These are phyloP conservation scores for Diuraphis noxia DNA, from an alignment of 1,140 invertebrate genomes.

Conservation along the genomic window DNA sequence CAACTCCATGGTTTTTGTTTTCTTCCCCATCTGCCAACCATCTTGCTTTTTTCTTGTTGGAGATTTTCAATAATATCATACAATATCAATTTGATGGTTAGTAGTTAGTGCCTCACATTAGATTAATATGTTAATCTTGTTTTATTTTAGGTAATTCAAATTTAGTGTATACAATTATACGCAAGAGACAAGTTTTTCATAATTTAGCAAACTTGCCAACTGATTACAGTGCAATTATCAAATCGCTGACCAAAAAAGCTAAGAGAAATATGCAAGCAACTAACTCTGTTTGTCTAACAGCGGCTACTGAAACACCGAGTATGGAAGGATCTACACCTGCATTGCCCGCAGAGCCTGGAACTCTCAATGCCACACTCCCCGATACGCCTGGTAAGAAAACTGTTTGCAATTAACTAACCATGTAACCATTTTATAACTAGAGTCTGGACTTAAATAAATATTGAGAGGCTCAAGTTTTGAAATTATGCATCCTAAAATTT, in stretches of 20 bases:
- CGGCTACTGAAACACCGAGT: slow-evolving; percentile 59
- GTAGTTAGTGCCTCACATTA: slow-evolving; percentile 61
- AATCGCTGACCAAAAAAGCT: slow-evolving; percentile 75
- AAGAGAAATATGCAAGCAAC: slow-evolving; percentile 62
- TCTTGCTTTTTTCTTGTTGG: slow-evolving; percentile 95
- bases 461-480: neutral
- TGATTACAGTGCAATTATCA: slow-evolving; percentile 86
- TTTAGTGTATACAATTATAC: slow-evolving; percentile 97
- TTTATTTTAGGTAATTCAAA: slow-evolving; percentile 83
- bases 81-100: slow-evolving; percentile 99
- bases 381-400: slow-evolving; percentile 74
- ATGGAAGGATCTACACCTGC: slow-evolving; percentile 88
- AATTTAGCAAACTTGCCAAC: slow-evolving; percentile 92
- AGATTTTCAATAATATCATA: slow-evolving; percentile 99
- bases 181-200: slow-evolving; percentile 97
- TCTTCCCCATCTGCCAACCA: slow-evolving; percentile 96
- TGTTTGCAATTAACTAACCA: slow-evolving; percentile 8
- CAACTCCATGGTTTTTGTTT: slow-evolving; percentile 98
- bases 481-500: neutral
- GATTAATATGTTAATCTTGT: slow-evolving; percentile 27
- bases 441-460: neutral
- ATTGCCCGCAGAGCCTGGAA: slow-evolving; percentile 85
- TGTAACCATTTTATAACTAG: neutral
- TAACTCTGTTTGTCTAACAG: slow-evolving; percentile 58
- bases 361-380: slow-evolving; percentile 85